These are phyloP conservation scores for Rhingia rostrata DNA, from an alignment of 2,888 invertebrate species.

Conservation along the genomic window DNA sequence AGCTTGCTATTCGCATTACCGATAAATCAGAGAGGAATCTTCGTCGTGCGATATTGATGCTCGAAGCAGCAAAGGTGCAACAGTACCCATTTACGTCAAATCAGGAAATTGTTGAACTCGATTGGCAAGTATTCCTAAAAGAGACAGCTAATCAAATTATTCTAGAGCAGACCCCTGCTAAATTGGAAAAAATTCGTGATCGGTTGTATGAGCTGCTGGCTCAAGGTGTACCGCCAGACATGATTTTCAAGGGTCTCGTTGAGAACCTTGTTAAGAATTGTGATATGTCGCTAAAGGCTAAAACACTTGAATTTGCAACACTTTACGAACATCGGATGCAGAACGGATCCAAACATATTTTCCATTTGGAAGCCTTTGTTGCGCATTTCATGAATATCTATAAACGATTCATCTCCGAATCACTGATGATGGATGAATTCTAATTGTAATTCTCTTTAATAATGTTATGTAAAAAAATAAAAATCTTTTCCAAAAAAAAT, in stretches of 20 bases:
- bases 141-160: constrained; percentile 94
- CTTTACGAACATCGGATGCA: constrained; percentile 96
- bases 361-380: constrained; percentile 98
- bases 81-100: constrained; percentile 92
- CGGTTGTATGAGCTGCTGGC: constrained; percentile 96
- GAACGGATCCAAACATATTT: constrained; percentile 96
- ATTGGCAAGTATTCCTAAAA: constrained; percentile 95
- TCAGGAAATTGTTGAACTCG: constrained; percentile 93
- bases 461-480: not conserved
- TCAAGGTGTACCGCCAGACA: constrained; percentile 96
- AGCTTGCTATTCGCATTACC: constrained; percentile 90
- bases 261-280: constrained; percentile 94
- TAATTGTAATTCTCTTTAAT: constrained; percentile 60
- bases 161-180: constrained; percentile 93
- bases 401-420: constrained; percentile 87
- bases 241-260: constrained; percentile 94
- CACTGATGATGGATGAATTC: constrained; percentile 81
- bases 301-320: constrained; percentile 93
- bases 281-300: constrained; percentile 93
- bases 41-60: constrained; percentile 94
- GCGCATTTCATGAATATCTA: constrained; percentile 98
- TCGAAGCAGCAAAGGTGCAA: constrained; percentile 96
- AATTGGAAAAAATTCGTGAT: constrained; percentile 92
- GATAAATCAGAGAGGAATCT: constrained; percentile 93
- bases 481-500: not conserved